Percentiles rank a stretch among this genome's conserved stretches.
Conservation (phyloP, 35 echinoderm and acorn worm species). For the Diadema setosum region DNA sequence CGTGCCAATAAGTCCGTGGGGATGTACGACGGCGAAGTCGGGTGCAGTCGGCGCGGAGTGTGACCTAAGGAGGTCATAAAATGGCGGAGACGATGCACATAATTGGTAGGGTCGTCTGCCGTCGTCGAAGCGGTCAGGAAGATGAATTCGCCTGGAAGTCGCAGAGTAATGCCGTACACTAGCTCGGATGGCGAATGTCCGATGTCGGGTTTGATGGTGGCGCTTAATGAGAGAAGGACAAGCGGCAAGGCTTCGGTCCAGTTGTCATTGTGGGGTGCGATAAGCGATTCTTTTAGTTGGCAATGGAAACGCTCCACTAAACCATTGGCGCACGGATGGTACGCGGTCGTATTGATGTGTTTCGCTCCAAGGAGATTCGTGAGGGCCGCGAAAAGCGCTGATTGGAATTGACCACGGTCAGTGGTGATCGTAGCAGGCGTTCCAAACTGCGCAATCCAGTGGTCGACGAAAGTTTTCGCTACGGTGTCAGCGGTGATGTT, state of each 20-base stretch:
- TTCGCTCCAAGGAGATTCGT: too few relatives aligned
- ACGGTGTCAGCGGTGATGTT: too few relatives aligned
- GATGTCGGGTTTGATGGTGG: background rate
- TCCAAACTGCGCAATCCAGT: too few relatives aligned
- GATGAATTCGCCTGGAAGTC: background rate
- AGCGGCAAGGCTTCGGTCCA: background rate
- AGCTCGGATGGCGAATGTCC: background rate
- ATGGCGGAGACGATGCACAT: background rate
- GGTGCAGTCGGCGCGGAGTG: background rate
- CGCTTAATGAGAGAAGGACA: background rate
- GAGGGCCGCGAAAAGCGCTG: too few relatives aligned
- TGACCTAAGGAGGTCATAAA: background rate
- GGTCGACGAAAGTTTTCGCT: too few relatives aligned
- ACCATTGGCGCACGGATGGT: constrained; percentile 20
- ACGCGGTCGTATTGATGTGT: background rate
- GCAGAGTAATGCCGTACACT: background rate
- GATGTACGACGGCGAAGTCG: background rate
- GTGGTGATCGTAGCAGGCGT: too few relatives aligned
- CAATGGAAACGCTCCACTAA: constrained; percentile 8
- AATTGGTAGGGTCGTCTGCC: background rate
- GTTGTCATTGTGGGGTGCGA: background rate
- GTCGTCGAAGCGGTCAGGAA: too few relatives aligned
- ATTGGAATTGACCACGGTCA: too few relatives aligned
- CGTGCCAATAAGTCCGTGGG: too few relatives aligned
- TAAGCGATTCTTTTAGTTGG: background rate